phyloP scores from a whole-genome alignment of 2,113 vertebrate species.

The Syngnathus scovelli region DNA sequence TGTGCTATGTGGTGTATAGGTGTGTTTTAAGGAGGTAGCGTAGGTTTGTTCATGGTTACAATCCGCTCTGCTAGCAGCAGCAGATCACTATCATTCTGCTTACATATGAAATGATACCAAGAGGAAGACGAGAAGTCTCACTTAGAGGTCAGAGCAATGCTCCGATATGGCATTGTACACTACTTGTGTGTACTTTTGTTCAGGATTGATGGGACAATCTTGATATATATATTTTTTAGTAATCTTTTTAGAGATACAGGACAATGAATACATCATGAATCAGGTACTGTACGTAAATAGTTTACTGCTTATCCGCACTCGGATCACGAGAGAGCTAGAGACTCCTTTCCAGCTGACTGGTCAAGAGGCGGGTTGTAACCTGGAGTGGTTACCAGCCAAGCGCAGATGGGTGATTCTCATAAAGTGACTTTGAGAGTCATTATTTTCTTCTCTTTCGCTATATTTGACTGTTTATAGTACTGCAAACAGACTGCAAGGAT shows the following conservation, averaged over 20 bases:
- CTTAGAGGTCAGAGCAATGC: conserved; percentile 1
- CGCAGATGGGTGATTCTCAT: too few relatives aligned
- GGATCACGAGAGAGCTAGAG: too few relatives aligned
- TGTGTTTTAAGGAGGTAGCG: conserved; percentile 44
- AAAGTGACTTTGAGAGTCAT: too few relatives aligned
- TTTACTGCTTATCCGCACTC: not conserved
- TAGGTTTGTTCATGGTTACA: conserved; percentile 32
- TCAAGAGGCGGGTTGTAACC: too few relatives aligned
- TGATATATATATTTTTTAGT: not conserved
- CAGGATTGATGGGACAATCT: conserved; percentile 2
- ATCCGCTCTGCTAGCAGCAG: conserved; percentile 15
- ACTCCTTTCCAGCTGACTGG: too few relatives aligned
- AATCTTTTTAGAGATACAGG: not conserved
- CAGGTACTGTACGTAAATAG: not conserved
- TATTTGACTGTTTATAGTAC: too few relatives aligned
- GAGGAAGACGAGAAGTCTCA: not conserved
- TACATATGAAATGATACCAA: conserved; percentile 16
- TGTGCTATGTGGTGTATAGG: conserved; percentile 59
- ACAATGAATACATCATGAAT: not conserved
- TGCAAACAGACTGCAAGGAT: too few relatives aligned
- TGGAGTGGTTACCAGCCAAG: too few relatives aligned
- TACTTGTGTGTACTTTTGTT: not conserved
- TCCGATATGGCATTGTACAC: not conserved
- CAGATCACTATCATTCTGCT: conserved; percentile 32
- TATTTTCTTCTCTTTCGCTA: too few relatives aligned